A percentile compares a stretch with the other conserved stretches of the same genome.
Evolutionary conservation across 2,113 vertebrate species (phyloP).

Genomic region (Leuciscus idus): DNA sequence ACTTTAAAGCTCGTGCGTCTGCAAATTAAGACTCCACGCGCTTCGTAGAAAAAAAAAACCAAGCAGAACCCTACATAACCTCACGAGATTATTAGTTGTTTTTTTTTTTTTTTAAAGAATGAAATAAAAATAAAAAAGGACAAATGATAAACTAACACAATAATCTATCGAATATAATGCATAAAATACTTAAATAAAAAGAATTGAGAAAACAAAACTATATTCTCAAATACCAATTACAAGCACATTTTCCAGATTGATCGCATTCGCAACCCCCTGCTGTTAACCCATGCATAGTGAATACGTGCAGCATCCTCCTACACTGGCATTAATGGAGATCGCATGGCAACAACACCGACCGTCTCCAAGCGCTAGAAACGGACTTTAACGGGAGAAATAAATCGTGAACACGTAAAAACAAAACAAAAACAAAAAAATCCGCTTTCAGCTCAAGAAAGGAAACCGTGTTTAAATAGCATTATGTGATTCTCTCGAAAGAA

Average conservation of each 20-base stretch:
- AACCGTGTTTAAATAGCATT: not conserved
- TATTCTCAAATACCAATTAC: not conserved
- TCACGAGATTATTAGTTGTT: no score
- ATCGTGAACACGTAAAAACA: not conserved
- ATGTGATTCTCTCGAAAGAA: not conserved
- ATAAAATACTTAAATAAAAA: not conserved
- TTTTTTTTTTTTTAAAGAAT: not conserved
- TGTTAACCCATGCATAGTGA: slow-evolving; percentile 18
- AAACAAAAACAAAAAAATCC: not conserved
- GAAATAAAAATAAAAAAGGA: not conserved
- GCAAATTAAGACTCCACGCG: not conserved
- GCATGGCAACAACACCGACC: slow-evolving; percentile 38
- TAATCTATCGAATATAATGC: not conserved
- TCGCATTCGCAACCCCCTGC: slow-evolving; percentile 18
- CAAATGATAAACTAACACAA: not conserved
- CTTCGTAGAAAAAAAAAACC: not conserved
- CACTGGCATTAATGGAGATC: not conserved
- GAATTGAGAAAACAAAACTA: not conserved
- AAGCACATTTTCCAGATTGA: not conserved
- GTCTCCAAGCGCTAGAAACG: not conserved
- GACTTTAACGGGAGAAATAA: not conserved
- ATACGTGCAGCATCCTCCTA: slow-evolving; percentile 42
- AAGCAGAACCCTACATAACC: not conserved
- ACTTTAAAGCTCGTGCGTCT: slow-evolving; percentile 37
- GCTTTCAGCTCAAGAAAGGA: not conserved